Evolutionary conservation across 2,113 vertebrate genomes (phyloP), one percentile per base, ranked within the genome.

Genomic region (Gadus macrocephalus): DNA sequence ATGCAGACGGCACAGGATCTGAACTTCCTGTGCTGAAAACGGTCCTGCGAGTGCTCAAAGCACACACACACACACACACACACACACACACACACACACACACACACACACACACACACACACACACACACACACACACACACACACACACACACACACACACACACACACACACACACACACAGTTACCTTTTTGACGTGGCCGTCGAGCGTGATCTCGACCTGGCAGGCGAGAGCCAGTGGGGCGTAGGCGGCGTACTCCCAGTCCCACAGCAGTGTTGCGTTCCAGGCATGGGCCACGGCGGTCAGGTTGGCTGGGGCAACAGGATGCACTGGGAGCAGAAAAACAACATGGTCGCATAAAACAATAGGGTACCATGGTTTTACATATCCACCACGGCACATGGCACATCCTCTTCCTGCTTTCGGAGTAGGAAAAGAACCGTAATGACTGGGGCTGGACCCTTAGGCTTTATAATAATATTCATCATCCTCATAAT

Each of bases 151-250:
- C 20, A 22, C 3, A 55, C 20, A 20, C 20, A 20, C 20, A 20
- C 20, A n/a, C 20, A 69, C 19, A 72, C 9, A 49, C 35, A 66
- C 16, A 25, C 20, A 22, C 3, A 55, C 20, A 20, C 20, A 20
- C 20, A 20, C 20, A n/a, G 87, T 86, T 42, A 93, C 92, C 64
- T 63, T 80, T 69, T 38, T 78, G 69, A 64, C 64, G 12, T 31
- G 4, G 15, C 63, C 80, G 0, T 55, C 12, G 27, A 20, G 69
- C 12, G 17, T 73, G 22, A 91, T 60, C 56, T 84, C 68, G 2
- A 90, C 87, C 76, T 92, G 81, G 75, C 92, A 93, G 64, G 76
- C 59, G 55, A 93, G 82, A 61, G 78, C 69, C 66, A 91, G 80
- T 12, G 78, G 71, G 20, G 56, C 55, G 70, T 89, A 91, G 62